Percentiles rank a stretch among this genome's conserved stretches.
Conservation (phyloP, 2,888 invertebrate genomes). For the Agriopis aurantiaria region DNA sequence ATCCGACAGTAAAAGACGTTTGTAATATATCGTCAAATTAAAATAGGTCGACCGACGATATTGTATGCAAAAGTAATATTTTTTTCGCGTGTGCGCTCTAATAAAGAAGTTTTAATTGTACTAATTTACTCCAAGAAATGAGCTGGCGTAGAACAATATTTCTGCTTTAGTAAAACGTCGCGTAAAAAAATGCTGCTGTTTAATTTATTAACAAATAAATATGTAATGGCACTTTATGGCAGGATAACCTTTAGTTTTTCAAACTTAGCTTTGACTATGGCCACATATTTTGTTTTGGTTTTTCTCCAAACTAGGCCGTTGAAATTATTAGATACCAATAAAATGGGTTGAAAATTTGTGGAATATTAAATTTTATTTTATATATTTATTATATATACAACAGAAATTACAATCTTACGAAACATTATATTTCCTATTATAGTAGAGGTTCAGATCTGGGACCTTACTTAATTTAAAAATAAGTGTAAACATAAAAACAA, state of each 20-base stretch:
- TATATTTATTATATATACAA: no score
- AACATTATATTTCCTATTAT: no score
- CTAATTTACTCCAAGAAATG: constrained; percentile 41
- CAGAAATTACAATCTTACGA: no score
- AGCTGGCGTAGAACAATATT: constrained; percentile 35
- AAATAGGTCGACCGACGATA: constrained; percentile 35
- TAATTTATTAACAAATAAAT: constrained; percentile 10
- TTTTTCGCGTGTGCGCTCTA: constrained; percentile 48
- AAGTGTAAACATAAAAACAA: no score
- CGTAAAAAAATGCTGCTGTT: constrained; percentile 11
- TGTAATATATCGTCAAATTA: constrained; percentile 37
- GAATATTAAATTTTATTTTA: no score
- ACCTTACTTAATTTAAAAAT: no score
- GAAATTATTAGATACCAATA: no score
- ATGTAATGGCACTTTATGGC: constrained; percentile 6
- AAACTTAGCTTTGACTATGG: neutral
- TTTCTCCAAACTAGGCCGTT: no score
- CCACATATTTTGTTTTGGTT: neutral
- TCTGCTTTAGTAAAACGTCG: constrained; percentile 16
- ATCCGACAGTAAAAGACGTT: constrained; percentile 37
- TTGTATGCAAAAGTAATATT: constrained; percentile 51
- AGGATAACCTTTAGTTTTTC: neutral
- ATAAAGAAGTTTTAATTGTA: constrained; percentile 45
- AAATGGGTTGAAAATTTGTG: no score
- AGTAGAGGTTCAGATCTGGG: no score